phyloP scores from a whole-genome alignment of 1,140 invertebrate species.

The Coelopa frigida region DNA sequence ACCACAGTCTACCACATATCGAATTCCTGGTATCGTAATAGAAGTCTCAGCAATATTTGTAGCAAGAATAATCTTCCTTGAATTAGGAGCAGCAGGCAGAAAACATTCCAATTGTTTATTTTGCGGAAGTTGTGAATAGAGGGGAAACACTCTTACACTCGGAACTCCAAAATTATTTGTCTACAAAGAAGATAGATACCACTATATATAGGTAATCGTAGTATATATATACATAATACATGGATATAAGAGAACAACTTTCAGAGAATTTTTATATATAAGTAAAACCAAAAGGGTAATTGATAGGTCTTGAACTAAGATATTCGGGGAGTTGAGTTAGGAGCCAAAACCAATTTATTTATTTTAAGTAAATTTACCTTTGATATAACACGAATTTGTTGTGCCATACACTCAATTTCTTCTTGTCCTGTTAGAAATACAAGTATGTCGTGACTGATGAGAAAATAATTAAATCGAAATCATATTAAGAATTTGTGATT shows the following conservation, averaged over 20 bases:
- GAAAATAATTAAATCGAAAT: slow-evolving; percentile 9
- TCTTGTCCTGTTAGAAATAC: slow-evolving; percentile 99
- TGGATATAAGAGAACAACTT: neutral
- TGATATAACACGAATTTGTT: slow-evolving; percentile 65
- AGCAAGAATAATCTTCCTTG: slow-evolving; percentile 86
- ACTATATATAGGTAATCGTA: no score
- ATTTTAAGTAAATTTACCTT: slow-evolving; percentile 51
- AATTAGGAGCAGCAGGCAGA: slow-evolving; percentile 54
- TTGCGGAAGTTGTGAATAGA: slow-evolving; percentile 77
- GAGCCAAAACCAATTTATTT: neutral
- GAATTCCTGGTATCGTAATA: slow-evolving; percentile 90
- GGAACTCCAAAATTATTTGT: slow-evolving; percentile 14
- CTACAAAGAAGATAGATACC: no score
- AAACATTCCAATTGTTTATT: slow-evolving; percentile 75
- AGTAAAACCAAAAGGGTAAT: neutral
- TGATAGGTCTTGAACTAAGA: neutral
- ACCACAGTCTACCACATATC: slow-evolving; percentile 91
- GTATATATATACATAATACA: no score
- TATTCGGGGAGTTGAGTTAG: slow-evolving; percentile 1
- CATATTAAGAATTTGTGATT: slow-evolving; percentile 12
- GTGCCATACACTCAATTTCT: slow-evolving; percentile 87
- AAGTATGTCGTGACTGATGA: slow-evolving; percentile 74
- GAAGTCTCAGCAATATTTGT: slow-evolving; percentile 98
- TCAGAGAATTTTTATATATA: neutral
- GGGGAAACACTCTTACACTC: slow-evolving; percentile 64